These are phyloP conservation scores for Phymatocera aterrima DNA, from an alignment of 2,888 invertebrate species.

Conservation along the genomic window DNA sequence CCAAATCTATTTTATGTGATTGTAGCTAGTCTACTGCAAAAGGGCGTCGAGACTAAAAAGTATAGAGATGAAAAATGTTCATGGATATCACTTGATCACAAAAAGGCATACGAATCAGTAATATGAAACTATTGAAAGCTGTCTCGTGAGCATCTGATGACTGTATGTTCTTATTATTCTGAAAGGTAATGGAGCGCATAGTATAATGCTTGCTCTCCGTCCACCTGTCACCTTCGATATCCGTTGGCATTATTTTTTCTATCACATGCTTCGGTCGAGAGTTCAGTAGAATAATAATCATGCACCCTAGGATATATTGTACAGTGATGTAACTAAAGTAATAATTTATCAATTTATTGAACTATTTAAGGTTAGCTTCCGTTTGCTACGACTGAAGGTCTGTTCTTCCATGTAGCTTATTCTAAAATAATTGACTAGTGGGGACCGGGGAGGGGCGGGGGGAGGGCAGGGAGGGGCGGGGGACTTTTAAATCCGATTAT, in stretches of 20 bases:
- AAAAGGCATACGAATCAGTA: background rate
- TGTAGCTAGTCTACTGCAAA: conserved; percentile 59
- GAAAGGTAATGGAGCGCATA: conserved; percentile 1
- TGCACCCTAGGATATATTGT: conserved; percentile 46
- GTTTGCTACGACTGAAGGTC: conserved; percentile 69
- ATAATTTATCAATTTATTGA: conserved; percentile 59
- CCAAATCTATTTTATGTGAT: conserved; percentile 61
- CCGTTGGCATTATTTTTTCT: conserved; percentile 59
- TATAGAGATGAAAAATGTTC: conserved; percentile 56
- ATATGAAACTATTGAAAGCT: conserved; percentile 5
- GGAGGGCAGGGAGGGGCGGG: conserved; percentile 8
- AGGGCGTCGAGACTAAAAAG: conserved; percentile 49
- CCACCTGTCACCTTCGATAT: conserved; percentile 21
- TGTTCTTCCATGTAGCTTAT: conserved; percentile 72
- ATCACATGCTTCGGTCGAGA: conserved; percentile 46
- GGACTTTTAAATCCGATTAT: conserved; percentile 56
- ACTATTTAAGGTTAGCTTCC: conserved; percentile 60
- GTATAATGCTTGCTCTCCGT: background rate
- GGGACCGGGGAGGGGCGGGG: conserved; percentile 27
- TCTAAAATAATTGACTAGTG: conserved; percentile 62
- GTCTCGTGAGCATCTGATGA: conserved; percentile 28
- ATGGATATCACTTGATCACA: conserved; percentile 35
- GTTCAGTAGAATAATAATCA: conserved; percentile 33
- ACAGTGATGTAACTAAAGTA: conserved; percentile 47
- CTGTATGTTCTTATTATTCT: background rate